Percentiles rank a stretch among this genome's conserved stretches.
These are phyloP conservation scores for Sternarchorhynchus goeldii DNA, from an alignment of 2,797 vertebrate genomes.

Conservation along the genomic window DNA sequence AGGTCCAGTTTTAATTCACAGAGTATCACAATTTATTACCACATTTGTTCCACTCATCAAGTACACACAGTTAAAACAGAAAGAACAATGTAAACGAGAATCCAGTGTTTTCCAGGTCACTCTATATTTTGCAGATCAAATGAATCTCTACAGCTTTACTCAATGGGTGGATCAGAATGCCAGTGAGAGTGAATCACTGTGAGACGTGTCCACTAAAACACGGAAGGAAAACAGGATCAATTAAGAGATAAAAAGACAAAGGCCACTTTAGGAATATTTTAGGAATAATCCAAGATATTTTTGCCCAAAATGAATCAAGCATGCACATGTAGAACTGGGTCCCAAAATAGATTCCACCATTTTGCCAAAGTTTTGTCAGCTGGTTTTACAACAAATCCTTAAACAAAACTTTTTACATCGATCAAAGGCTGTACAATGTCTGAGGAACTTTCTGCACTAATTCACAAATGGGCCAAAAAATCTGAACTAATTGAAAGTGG, in stretches of 20 bases:
- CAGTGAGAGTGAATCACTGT: conserved; percentile 24
- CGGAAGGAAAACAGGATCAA: conserved; percentile 33
- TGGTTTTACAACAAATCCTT: conserved; percentile 43
- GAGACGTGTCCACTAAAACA: conserved; percentile 15
- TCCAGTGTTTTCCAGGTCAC: conserved; percentile 56
- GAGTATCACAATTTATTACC: conserved; percentile 80
- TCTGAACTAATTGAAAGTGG: conserved; percentile 28
- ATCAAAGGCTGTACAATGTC: conserved; percentile 63
- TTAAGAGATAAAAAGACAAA: conserved; percentile 69
- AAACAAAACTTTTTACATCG: conserved; percentile 60
- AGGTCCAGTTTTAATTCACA: conserved; percentile 59
- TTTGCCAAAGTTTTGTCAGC: conserved; percentile 39
- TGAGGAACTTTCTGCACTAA: conserved; percentile 68
- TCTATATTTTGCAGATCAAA: conserved; percentile 48
- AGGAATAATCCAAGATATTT: conserved; percentile 67
- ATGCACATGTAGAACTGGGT: conserved; percentile 76
- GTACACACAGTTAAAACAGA: conserved; percentile 78
- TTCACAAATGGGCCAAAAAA: conserved; percentile 53
- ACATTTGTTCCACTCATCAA: conserved; percentile 73
- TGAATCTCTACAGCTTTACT: conserved; percentile 52
- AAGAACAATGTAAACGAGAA: conserved; percentile 70
- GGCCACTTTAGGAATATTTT: conserved; percentile 77
- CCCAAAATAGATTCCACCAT: conserved; percentile 58
- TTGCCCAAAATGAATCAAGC: conserved; percentile 70
- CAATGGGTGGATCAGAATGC: conserved; percentile 34